phyloP scores from a whole-genome alignment of 2,113 vertebrate species.

The Vulpes lagopus region DNA sequence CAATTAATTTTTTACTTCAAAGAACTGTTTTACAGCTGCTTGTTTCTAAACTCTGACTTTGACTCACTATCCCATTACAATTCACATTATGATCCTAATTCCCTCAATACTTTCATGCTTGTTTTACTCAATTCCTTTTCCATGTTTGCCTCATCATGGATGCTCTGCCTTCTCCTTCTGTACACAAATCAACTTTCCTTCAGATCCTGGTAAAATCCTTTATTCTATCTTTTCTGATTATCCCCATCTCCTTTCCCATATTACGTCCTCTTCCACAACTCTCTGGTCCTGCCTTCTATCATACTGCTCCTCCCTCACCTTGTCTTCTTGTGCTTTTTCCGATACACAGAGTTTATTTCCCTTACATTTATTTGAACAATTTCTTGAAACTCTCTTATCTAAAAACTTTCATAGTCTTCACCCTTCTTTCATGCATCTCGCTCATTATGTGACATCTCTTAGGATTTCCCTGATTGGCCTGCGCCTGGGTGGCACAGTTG shows the following conservation, averaged over 20 bases:
- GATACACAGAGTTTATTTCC: not conserved
- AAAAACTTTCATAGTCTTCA: not conserved
- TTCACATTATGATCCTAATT: not conserved
- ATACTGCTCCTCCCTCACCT: not conserved
- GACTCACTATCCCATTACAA: not conserved
- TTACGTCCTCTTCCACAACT: not conserved
- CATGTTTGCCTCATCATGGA: not conserved
- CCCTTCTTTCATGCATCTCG: not conserved
- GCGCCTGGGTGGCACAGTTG: not conserved
- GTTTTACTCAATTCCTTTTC: not conserved
- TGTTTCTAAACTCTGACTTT: not conserved
- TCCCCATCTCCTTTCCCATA: not conserved
- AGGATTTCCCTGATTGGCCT: not conserved
- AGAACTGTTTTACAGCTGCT: not conserved
- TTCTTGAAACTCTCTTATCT: not conserved
- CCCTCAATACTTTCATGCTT: not conserved
- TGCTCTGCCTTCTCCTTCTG: not conserved
- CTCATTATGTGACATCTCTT: not conserved
- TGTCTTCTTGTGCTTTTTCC: not conserved
- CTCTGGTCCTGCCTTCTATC: not conserved
- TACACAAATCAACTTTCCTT: not conserved
- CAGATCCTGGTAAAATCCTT: not conserved
- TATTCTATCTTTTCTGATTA: not conserved
- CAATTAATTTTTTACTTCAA: not conserved
- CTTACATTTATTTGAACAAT: not conserved